Conservation (phyloP, 2,113 vertebrate genomes). For the Rattus norvegicus region GRCr8 NC_086032.1:38593001-38593500, state of each 20-base stretch:
- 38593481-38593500: neutral
- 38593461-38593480: neutral
- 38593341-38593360: neutral
- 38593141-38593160: neutral
- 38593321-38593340: neutral
- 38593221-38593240: neutral
- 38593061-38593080: neutral
- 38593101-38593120: neutral
- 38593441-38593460: neutral
- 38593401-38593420: neutral
- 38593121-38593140: neutral
- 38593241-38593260: neutral
- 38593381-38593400: neutral
- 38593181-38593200: neutral
- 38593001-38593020: neutral
- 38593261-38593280: neutral
- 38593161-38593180: neutral
- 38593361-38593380: neutral
- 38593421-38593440: neutral
- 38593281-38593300: neutral
- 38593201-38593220: neutral
- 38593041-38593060: neutral
- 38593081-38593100: neutral
- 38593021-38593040: neutral
- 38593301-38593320: neutral